Conservation (phyloP, 2,113 vertebrate genomes). For the Monopterus albus region DNA sequence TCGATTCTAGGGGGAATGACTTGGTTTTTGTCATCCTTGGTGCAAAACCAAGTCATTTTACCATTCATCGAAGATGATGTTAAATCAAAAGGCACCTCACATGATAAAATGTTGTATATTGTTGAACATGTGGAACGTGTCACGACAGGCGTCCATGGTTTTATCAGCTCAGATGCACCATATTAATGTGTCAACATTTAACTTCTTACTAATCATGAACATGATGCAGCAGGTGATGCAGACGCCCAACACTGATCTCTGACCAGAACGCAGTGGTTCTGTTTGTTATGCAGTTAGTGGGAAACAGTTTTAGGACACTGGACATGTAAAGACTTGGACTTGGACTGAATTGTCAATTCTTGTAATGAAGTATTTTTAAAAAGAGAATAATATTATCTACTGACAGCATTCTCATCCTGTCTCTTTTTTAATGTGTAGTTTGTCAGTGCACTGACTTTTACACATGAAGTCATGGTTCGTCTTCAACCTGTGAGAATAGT, state of each 20-base stretch:
- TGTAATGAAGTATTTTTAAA: conserved; percentile 36
- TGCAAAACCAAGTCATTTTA: no score
- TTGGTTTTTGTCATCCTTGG: no score
- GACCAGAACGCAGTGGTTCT: not conserved
- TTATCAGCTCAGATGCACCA: not conserved
- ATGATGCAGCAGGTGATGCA: not conserved
- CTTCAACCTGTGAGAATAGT: no score
- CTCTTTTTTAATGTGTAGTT: no score
- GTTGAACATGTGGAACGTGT: no score
- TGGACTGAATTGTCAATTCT: conserved; percentile 40
- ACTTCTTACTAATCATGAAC: not conserved
- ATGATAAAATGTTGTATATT: no score
- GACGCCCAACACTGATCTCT: not conserved
- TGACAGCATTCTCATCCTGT: not conserved
- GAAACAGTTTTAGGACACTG: not conserved
- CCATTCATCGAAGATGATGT: no score
- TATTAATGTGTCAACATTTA: not conserved
- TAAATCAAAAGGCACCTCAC: no score
- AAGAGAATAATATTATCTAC: conserved; percentile 63
- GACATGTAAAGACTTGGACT: conserved; percentile 9
- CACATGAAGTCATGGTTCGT: no score
- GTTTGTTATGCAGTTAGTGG: conserved; percentile 26
- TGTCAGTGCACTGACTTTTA: no score
- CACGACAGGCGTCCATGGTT: not conserved
- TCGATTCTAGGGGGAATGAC: no score